Base-by-base conservation (phyloP, 2,888 invertebrate genomes). In the Athalia circularis region DNA sequence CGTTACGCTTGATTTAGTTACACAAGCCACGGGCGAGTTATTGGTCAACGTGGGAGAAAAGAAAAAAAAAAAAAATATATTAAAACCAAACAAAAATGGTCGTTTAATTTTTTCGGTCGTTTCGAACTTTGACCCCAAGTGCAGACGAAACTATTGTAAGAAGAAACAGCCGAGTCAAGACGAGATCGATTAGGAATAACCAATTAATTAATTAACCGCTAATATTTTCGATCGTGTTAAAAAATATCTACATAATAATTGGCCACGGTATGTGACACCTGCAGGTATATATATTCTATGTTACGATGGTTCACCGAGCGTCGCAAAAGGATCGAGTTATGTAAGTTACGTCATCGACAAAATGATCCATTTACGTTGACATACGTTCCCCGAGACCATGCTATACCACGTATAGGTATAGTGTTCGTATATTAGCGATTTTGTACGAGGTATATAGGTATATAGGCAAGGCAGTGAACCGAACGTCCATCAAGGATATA, bases 281-380 rank as follows among this genome's bases (percentile, higher is more conserved):
- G 70, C 43, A 62, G 4, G 50, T 67, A 29, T 13, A 13, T 43
- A 54, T n/a, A n/a, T n/a, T n/a, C n/a, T n/a, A n/a, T n/a, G n/a
- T 13, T 43, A 70, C n/a, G n/a, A 54, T n/a, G 70, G 7, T 7
- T 43, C 70, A 57, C 70, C 57, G 70, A 70, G 70, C 29, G 52
- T 54, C 54, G 54, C 54, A n/a, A 11, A n/a, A n/a, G 11, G n/a
- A 54, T 54, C 11, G 11, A 9, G 54, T 7, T 4, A n/a, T 11
- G 54, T 4, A 54, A 45, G 45, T 70, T 70, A 70, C 70, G 70
- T 70, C 29, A 70, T 70, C 54, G 45, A 29, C 70, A 70, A 70
- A 70, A 50, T 70, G 70, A 70, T 70, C 70, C 70, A 70, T 70
- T 70, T 70, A 70, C 70, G 70, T 52, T 9, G 52, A 52, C 11